Evolutionary conservation across 1,140 invertebrate genomes (phyloP), one percentile per base, ranked within the genome.

Genomic region (Apis laboriosa): DNA sequence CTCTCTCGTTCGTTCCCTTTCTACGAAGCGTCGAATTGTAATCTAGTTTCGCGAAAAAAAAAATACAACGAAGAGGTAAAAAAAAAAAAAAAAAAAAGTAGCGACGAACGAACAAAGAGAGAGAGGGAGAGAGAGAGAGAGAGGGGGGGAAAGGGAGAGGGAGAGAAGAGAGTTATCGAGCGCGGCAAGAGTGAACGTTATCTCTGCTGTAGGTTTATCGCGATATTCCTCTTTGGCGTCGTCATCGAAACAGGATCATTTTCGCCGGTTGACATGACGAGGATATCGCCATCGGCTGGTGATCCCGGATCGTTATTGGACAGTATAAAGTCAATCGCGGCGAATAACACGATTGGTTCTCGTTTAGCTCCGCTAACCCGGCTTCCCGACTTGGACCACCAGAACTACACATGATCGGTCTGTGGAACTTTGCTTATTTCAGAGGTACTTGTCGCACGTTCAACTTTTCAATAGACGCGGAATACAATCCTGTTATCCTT

Each of bases 381-480:
- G 80, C 53, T 68, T 15, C 9, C 61, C 28, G 43, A 49, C 71
- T 74, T 75, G 71, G 73, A 77, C 55, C 73, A 77, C 19, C 63
- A 9, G 53, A 60, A 55, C 49, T 76, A 60, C 73, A 76, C 43
- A 82, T 82, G 80, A 77, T 82, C 64, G 80, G 80, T 60, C 80
- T 82, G 80, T 82, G 80, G 80, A 82, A 82, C 80, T 82, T 82
- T 82, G 80, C 80, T 68, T 70, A 82, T 77, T 77, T 51, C 80
- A 76, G 80, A 82, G 80, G 80, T 82, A 82, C 73, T 60, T 77
- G 49, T 73, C 72, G 56, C 68, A 73, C 68, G 19, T 51, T 63
- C 49, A 72, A 53, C 49, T 79, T 79, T 80, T 55, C 77, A 68
- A 70, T 78, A 55, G 72, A 49, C 56, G 21, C 58, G 53, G 5